Evolutionary conservation across 2,888 invertebrate species (phyloP).

Genomic region (Oxystoma pomonae): DNA sequence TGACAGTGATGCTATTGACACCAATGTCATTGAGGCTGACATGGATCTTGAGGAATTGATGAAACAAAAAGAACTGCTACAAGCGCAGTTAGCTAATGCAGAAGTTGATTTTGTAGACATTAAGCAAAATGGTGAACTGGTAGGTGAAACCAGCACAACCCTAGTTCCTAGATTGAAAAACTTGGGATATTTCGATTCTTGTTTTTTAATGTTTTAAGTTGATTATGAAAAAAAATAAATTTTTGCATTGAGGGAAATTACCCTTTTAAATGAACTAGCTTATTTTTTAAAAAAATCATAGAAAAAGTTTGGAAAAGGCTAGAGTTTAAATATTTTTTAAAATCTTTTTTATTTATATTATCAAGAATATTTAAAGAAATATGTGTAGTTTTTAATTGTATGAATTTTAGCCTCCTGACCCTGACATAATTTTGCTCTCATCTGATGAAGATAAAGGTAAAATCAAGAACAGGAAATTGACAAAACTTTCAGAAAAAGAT

Average conservation of each 20-base stretch:
- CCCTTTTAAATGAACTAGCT: too few species aligned
- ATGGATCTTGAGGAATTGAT: constrained; percentile 84
- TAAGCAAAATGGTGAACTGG: constrained; percentile 44
- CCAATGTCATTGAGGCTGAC: constrained; percentile 76
- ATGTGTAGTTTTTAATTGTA: not conserved
- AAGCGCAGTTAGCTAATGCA: constrained; percentile 73
- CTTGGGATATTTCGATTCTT: constrained; percentile 9
- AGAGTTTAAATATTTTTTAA: too few species aligned
- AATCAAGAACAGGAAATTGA: constrained; percentile 11
- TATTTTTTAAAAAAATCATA: too few species aligned
- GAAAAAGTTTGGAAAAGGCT: too few species aligned
- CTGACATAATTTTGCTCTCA: not conserved
- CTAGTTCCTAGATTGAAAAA: too few species aligned
- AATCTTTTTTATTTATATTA: too few species aligned
- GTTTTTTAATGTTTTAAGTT: not conserved
- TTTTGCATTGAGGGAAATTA: too few species aligned
- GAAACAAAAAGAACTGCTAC: constrained; percentile 81
- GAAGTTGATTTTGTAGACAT: constrained; percentile 40
- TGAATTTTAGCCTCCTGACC: not conserved
- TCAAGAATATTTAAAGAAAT: too few species aligned
- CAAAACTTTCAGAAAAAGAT: constrained; percentile 19
- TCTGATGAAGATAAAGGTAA: not conserved
- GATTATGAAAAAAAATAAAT: too few species aligned
- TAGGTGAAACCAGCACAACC: constrained; percentile 56
- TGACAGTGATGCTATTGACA: constrained; percentile 64